A percentile compares a stretch with the other conserved stretches of the same genome.
Conservation (phyloP, 2,888 invertebrate genomes). For the Drosophila siamana region DNA sequence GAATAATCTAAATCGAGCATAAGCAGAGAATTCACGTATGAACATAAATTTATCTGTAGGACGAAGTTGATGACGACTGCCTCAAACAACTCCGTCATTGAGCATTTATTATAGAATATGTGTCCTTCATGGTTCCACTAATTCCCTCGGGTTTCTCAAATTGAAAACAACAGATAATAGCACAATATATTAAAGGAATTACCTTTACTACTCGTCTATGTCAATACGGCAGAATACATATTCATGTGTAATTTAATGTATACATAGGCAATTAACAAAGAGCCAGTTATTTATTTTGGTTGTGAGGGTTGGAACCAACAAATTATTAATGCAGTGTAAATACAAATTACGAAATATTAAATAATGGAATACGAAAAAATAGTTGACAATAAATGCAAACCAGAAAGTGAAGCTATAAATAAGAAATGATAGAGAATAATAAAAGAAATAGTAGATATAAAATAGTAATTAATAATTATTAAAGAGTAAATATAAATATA, state of each 20-base stretch:
- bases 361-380: neutral
- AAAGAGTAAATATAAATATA: too few relatives aligned
- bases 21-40: neutral
- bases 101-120: neutral
- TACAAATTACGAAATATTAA: neutral
- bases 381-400: too few relatives aligned
- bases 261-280: neutral
- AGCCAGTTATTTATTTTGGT: neutral
- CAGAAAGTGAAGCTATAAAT: too few relatives aligned
- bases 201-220: conserved; percentile 8
- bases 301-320: neutral
- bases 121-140: neutral
- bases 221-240: conserved; percentile 1
- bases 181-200: conserved; percentile 15
- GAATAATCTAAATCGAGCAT: conserved; percentile 1
- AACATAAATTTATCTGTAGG: neutral
- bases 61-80: neutral
- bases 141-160: neutral
- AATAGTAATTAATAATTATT: too few relatives aligned
- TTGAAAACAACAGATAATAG: conserved; percentile 2
- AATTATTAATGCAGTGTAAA: neutral
- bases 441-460: too few relatives aligned
- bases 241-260: conserved; percentile 8
- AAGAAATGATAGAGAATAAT: too few relatives aligned
- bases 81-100: neutral